Evolutionary conservation across 2,888 invertebrate species (phyloP).

Genomic region (Ganaspis brasiliensis): DNA sequence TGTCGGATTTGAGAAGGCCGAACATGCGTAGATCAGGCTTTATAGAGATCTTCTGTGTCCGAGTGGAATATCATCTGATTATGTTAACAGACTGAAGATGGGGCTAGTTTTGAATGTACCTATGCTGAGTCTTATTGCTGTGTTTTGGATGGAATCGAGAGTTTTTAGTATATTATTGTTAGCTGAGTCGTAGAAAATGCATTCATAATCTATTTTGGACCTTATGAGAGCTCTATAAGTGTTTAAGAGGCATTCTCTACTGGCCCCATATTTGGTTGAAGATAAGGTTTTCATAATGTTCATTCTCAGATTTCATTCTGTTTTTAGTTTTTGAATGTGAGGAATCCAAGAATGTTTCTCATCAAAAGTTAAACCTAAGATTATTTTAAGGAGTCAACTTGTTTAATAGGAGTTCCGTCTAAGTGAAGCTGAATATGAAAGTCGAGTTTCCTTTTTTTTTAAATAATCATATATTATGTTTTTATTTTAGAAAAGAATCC

Average conservation of each 20-base stretch:
- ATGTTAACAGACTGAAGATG: constrained; percentile 49
- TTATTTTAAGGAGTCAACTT: constrained; percentile 11
- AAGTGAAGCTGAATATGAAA: not conserved
- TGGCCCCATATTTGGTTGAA: constrained; percentile 49
- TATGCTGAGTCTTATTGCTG: constrained; percentile 50
- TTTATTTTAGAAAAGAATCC: constrained; percentile 54
- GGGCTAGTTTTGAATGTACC: constrained; percentile 29
- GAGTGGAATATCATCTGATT: constrained; percentile 50
- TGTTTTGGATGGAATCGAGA: constrained; percentile 55
- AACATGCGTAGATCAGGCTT: not conserved
- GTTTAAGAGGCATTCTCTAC: constrained; percentile 42
- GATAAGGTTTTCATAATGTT: constrained; percentile 55
- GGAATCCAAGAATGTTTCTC: constrained; percentile 57
- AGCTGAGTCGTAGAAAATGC: constrained; percentile 58
- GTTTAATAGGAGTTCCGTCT: not conserved
- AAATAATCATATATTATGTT: not conserved
- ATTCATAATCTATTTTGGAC: constrained; percentile 60
- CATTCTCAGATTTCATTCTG: constrained; percentile 46
- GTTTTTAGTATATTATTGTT: constrained; percentile 21
- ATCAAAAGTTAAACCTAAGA: constrained; percentile 57
- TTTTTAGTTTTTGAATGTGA: constrained; percentile 52
- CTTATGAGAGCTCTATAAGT: constrained; percentile 50
- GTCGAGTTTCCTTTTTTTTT: not conserved
- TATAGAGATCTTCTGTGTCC: not conserved
- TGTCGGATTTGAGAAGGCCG: not conserved